Evolutionary conservation across 2,113 vertebrate genomes (phyloP), one percentile per base, ranked within the genome.

Genomic region (Psilopsiagon aurifrons): DNA sequence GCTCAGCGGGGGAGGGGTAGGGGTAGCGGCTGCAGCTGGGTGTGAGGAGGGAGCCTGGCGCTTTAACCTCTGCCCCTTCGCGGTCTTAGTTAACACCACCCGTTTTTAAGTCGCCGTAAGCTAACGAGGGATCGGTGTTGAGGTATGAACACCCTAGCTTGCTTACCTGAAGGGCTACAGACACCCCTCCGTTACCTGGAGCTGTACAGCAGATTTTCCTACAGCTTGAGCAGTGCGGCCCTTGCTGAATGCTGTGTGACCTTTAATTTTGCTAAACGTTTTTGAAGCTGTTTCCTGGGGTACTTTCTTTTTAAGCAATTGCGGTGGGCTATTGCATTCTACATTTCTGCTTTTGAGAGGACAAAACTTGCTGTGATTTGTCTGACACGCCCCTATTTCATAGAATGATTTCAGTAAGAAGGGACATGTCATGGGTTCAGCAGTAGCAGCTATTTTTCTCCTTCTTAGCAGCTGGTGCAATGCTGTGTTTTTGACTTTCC

Each of bases 1-100:
- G n/a, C n/a, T n/a, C n/a, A n/a, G n/a, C 2, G 3, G 2, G 16
- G 33, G 37, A 10, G 37, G 37, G 37, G 37, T 39, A 39, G 31
- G 10, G 31, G 20, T 12, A 47, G 52, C 0, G 4, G 55, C 28
- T 4, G 29, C 8, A 28, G 20, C 6, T 9, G 9, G 8, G 7
- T 19, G 37, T 3, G 12, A 9, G 24, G 41, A 29, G 7, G 13
- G 7, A 13, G 39, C 7, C 39, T 55, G 17, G 37, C 37, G 1
- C 41, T 41, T 11, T 2, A 12, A 13, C 17, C 43, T 33, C 8
- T 22, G 60, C 39, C n/a, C 52, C 39, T 10, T 25, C 4, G 24
- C 20, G 3, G n/a, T 7, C 1, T 23, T 17, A 5, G 25, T n/a
- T 41, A 46, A 8, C 28, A 4, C 10, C 29, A 2, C 3, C 4